These are phyloP conservation scores for Platycercus adscitus DNA, from an alignment of 2,113 vertebrate species.

Conservation along the genomic window DNA sequence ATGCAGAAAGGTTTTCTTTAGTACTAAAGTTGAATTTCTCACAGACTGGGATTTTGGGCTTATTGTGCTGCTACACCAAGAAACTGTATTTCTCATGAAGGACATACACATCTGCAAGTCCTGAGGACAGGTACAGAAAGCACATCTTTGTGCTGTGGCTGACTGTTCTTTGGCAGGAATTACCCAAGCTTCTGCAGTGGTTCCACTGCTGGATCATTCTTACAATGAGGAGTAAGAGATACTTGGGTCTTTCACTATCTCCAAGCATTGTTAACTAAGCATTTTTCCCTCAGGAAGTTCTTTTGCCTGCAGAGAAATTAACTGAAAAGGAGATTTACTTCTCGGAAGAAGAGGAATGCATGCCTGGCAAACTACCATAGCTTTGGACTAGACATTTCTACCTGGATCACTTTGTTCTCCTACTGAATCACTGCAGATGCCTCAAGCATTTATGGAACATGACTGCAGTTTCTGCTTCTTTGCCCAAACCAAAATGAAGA, in stretches of 20 bases:
- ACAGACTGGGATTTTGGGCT: background rate
- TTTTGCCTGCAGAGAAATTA: background rate
- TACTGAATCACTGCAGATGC: background rate
- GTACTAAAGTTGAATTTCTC: background rate
- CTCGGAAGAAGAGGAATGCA: background rate
- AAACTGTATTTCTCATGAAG: background rate
- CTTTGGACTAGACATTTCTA: background rate
- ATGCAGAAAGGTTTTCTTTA: background rate
- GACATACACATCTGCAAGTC: background rate
- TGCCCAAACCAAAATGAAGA: background rate
- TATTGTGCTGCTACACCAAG: background rate
- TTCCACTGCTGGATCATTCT: background rate
- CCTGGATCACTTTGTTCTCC: background rate
- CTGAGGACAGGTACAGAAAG: background rate
- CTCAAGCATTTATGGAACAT: background rate
- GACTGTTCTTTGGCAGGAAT: background rate
- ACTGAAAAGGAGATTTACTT: background rate
- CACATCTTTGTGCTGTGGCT: background rate
- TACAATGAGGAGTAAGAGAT: background rate
- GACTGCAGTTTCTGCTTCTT: background rate
- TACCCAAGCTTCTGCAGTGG: background rate
- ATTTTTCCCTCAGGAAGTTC: background rate
- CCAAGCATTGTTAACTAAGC: background rate
- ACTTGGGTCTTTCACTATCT: background rate
- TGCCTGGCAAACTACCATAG: background rate